Percentiles rank a stretch among this genome's conserved stretches.
Evolutionary conservation across 2,888 invertebrate species (phyloP).

Genomic region (Scaeva pyrastri): DNA sequence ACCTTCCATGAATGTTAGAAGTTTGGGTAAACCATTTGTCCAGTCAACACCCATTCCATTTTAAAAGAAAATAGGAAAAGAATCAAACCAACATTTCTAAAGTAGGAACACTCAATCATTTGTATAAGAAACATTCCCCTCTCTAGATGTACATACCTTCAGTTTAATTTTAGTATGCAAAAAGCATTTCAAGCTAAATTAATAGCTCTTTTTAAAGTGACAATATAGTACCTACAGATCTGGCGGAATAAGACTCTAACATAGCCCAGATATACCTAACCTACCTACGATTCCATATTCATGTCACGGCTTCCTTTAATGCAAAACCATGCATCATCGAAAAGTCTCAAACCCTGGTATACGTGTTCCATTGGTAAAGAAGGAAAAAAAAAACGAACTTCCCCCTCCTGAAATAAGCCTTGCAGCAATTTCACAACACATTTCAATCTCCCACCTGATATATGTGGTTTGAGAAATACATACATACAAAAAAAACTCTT

Average conservation of each 20-base stretch:
- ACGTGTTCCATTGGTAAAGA: not conserved
- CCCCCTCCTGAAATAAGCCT: constrained; percentile 9
- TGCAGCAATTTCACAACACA: constrained; percentile 63
- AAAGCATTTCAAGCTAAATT: constrained; percentile 17
- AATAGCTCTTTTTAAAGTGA: constrained; percentile 31
- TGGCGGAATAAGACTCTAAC: not conserved
- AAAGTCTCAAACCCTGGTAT: constrained; percentile 20
- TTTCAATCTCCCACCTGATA: constrained; percentile 66
- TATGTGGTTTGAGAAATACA: constrained; percentile 15
- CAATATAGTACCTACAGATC: not conserved
- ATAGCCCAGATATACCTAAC: not conserved
- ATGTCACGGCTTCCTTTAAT: constrained; percentile 61
- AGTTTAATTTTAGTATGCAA: constrained; percentile 12
- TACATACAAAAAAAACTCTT: not conserved
- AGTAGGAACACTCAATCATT: no score
- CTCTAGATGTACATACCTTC: not conserved
- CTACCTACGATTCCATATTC: constrained; percentile 47
- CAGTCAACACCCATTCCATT: no score
- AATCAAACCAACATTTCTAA: no score
- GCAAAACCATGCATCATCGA: constrained; percentile 71
- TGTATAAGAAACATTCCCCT: not conserved
- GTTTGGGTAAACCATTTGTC: no score
- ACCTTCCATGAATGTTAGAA: no score
- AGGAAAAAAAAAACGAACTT: not conserved
- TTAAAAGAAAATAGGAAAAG: no score